A percentile compares a stretch with the other conserved stretches of the same genome.
Conservation (phyloP, 2,888 invertebrate species). For the Acanthosepion pharaonis region DNA sequence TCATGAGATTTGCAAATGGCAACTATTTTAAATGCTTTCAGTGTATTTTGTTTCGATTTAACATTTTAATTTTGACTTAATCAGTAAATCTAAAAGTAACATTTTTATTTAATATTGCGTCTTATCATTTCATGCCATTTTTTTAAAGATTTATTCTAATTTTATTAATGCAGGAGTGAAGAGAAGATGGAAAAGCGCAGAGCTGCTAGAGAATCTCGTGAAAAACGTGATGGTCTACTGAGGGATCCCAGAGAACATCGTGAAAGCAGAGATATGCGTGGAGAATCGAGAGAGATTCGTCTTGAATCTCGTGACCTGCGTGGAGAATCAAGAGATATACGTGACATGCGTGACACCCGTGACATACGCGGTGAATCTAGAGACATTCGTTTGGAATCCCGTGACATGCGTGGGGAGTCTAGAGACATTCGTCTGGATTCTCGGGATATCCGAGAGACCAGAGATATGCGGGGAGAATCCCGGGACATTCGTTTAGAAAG, state of each 20-base stretch:
- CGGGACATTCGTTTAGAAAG: constrained; percentile 48
- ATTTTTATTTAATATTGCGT: too few species aligned
- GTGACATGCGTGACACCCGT: constrained; percentile 41
- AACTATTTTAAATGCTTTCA: too few species aligned
- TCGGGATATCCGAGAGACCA: constrained; percentile 43
- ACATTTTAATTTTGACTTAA: too few species aligned
- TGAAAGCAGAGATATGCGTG: constrained; percentile 36
- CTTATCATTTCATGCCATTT: too few species aligned
- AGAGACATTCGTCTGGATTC: constrained; percentile 38
- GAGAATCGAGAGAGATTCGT: constrained; percentile 38
- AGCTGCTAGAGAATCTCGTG: constrained; percentile 39
- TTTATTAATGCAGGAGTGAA: neutral
- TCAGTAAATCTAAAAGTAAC: too few species aligned
- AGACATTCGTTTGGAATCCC: constrained; percentile 40
- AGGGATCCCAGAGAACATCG: constrained; percentile 43
- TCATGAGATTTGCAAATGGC: too few species aligned
- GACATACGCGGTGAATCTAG: constrained; percentile 47
- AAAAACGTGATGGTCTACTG: neutral
- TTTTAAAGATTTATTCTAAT: neutral
- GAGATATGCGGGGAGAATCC: constrained; percentile 46
- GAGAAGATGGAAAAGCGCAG: constrained; percentile 39
- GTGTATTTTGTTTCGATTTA: too few species aligned
- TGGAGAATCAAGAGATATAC: constrained; percentile 12
- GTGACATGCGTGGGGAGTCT: constrained; percentile 46
- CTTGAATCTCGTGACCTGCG: constrained; percentile 21